These are phyloP conservation scores for Adela reaumurella DNA, from an alignment of 2,888 invertebrate genomes.

Conservation along the genomic window DNA sequence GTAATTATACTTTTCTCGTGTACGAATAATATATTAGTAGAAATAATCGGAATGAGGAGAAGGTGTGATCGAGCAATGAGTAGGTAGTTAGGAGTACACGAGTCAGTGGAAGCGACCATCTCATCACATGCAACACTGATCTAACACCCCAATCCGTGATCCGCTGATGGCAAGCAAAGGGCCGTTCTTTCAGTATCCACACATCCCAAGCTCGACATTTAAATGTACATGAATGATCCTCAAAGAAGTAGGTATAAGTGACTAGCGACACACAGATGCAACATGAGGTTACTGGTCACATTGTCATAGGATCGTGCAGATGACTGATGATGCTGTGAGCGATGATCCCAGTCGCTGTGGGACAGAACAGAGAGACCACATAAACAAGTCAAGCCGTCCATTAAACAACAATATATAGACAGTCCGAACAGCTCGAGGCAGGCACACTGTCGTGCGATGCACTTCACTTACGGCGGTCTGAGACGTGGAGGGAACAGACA, in stretches of 20 bases:
- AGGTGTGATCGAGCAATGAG: no score
- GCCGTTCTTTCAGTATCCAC: no score
- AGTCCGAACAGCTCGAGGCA: slow-evolving; percentile 32
- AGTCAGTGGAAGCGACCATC: background rate
- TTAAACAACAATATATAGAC: slow-evolving; percentile 36
- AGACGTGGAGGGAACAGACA: slow-evolving; percentile 77
- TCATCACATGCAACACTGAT: background rate
- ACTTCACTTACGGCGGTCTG: slow-evolving; percentile 63
- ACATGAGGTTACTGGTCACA: slow-evolving; percentile 2
- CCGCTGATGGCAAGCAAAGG: no score
- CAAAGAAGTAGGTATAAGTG: background rate
- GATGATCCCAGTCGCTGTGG: slow-evolving; percentile 38
- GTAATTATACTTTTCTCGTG: no score
- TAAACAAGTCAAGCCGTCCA: slow-evolving; percentile 31
- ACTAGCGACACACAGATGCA: background rate
- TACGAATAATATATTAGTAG: no score
- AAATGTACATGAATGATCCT: background rate
- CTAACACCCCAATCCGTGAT: no score
- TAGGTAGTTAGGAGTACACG: no score
- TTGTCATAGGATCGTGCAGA: slow-evolving; percentile 32
- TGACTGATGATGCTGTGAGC: slow-evolving; percentile 30
- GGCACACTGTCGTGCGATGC: slow-evolving; percentile 27
- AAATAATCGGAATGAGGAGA: no score
- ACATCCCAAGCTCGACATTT: no score
- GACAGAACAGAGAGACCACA: slow-evolving; percentile 36